phyloP scores from a whole-genome alignment of 2,888 invertebrate genomes.

The Polyommatus iphigenia region DNA sequence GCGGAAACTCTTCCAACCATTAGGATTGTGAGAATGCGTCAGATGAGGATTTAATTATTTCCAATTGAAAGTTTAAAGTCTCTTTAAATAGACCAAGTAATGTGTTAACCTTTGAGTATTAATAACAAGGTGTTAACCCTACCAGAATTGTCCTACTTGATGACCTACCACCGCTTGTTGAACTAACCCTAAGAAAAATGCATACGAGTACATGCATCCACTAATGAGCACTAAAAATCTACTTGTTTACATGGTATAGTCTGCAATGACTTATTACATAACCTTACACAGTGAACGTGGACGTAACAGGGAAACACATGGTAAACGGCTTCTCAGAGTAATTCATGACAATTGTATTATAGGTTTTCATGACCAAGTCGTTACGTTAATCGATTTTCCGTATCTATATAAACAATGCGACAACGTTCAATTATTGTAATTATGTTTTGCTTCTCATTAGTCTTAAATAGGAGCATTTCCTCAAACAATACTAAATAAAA shows the following conservation, averaged over 20 bases:
- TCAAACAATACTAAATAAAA: not conserved
- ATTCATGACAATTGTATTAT: conserved; percentile 28
- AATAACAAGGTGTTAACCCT: too few species aligned
- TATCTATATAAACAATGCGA: not conserved
- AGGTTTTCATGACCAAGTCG: conserved; percentile 25
- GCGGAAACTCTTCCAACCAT: too few species aligned
- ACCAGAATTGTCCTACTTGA: too few species aligned
- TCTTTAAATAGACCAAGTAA: too few species aligned
- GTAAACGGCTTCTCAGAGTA: conserved; percentile 9
- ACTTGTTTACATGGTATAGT: not conserved
- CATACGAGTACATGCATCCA: too few species aligned
- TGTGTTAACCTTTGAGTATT: too few species aligned
- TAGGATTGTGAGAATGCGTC: too few species aligned
- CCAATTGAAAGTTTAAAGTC: too few species aligned
- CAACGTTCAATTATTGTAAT: not conserved
- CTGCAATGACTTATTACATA: not conserved
- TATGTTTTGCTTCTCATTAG: not conserved
- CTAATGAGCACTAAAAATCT: too few species aligned
- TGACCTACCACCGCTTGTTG: too few species aligned
- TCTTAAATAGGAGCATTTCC: not conserved
- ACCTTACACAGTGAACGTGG: not conserved
- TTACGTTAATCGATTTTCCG: conserved; percentile 23
- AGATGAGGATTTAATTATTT: too few species aligned
- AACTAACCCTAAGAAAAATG: too few species aligned
- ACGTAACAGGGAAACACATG: not conserved